Base-by-base conservation (phyloP, 2,888 invertebrate genomes). In the Mythimna impura region DNA sequence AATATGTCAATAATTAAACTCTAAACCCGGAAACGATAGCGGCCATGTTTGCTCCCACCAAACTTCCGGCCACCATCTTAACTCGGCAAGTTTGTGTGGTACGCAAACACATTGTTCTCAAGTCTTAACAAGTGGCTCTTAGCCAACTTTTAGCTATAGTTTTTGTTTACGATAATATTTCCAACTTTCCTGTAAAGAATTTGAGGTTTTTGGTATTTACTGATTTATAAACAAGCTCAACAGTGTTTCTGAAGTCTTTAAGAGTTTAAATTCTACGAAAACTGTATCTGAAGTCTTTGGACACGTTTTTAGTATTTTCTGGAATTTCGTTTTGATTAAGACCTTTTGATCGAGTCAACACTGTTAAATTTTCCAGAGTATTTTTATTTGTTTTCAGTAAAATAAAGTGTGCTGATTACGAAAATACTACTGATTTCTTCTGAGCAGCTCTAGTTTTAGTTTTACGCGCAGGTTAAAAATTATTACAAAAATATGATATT, bases 31-130 rank as follows among this genome's bases (percentile, higher is more conserved):
- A 85, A 85, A 80, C 74, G 67, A 74, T 71, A 64, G 81, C 87
- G 72, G 83, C 86, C 86, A 85, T 88, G 89, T 88, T 88, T 85
- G 85, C 80, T 80, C 76, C 74, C 73, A 62, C 71, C 83, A 61
- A 77, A 85, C 85, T 87, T 89, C 89, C 87, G 88, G 71, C 69
- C 71, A 84, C 89, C 88, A 87, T 88, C 84, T 88, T 86, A 63
- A 71, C 76, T 69, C 67, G 6, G 66, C 76, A 85, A 90, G 84
- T 89, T 88, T 85, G 85, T 82, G 82, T 85, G 78, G 82, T 78
- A 79, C 76, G 81, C 79, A 82, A 84, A 84, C 89, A 81, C 74
- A 85, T 86, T 87, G 85, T 86, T 81, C 78, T 57, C 82, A 78
- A 85, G 83, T 86, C 85, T 86, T 87, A 81, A 81, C 81, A 78